Evolutionary conservation across 2,113 vertebrate genomes (phyloP).

Genomic region (Laticauda colubrina): DNA sequence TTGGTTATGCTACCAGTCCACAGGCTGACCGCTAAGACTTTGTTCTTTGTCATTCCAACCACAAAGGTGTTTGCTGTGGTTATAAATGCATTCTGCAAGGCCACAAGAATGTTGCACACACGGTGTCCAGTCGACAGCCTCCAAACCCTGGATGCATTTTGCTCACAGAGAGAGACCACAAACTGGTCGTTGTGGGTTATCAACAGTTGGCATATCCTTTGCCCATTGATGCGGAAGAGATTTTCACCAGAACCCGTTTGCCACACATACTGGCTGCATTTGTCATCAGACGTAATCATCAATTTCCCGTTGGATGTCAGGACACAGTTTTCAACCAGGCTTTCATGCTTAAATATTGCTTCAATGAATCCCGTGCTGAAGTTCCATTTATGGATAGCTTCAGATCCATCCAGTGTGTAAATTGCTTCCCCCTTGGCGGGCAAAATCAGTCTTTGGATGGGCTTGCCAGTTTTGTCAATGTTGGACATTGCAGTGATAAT

Average conservation of each 20-base stretch:
- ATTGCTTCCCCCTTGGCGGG: conserved; percentile 92
- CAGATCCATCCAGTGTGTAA: conserved; percentile 93
- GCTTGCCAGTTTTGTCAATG: conserved; percentile 97
- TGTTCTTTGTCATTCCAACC: conserved; percentile 92
- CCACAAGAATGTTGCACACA: conserved; percentile 96
- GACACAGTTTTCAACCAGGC: conserved; percentile 94
- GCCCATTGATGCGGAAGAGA: conserved; percentile 95
- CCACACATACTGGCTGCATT: conserved; percentile 97
- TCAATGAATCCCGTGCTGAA: conserved; percentile 96
- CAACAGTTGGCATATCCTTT: conserved; percentile 91
- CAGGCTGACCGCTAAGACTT: conserved; percentile 92
- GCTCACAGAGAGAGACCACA: conserved; percentile 96
- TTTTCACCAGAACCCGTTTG: conserved; percentile 92
- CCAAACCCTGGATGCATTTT: conserved; percentile 97
- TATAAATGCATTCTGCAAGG: conserved; percentile 94
- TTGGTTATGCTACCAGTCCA: conserved; percentile 99
- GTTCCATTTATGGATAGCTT: conserved; percentile 97
- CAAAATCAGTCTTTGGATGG: conserved; percentile 86
- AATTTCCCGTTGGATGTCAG: conserved; percentile 91
- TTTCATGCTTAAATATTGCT: conserved; percentile 94
- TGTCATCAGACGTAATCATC: conserved; percentile 96
- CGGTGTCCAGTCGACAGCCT: conserved; percentile 93
- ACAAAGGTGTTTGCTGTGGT: conserved; percentile 97
- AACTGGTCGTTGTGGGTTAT: conserved; percentile 99
- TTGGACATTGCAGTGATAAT: conserved; percentile 99